These are phyloP conservation scores for Lycopodina hypogea DNA, from an alignment of 37 sponge, comb jelly and placozoan genomes.

Conservation along the genomic window DNA sequence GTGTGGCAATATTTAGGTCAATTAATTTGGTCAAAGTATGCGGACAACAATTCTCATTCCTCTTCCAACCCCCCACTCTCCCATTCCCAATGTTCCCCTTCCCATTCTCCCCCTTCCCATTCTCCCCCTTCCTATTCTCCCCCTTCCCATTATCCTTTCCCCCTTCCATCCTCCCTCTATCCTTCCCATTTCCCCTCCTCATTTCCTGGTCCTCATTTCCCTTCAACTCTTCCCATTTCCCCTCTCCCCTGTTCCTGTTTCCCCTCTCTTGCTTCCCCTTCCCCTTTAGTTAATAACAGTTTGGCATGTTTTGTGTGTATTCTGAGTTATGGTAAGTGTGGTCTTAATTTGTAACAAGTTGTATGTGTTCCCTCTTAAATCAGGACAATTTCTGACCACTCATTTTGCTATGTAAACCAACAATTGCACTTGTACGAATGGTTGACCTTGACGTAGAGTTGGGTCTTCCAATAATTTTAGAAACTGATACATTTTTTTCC, in stretches of 20 bases:
- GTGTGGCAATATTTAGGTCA: no score
- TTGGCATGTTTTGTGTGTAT: no score
- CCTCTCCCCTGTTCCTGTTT: constrained; percentile 10
- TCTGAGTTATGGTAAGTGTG: no score
- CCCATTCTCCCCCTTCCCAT: neutral
- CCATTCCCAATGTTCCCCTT: neutral
- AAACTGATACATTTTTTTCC: no score
- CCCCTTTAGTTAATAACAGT: neutral
- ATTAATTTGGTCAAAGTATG: no score
- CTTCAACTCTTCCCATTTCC: neutral
- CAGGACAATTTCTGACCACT: no score
- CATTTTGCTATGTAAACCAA: no score
- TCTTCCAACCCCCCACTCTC: constrained; percentile 7
- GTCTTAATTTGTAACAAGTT: no score
- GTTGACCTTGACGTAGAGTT: no score
- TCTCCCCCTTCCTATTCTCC: neutral
- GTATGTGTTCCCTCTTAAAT: no score
- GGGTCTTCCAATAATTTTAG: no score
- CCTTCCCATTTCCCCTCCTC: constrained; percentile 3
- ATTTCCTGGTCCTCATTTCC: neutral
- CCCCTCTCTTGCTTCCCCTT: constrained; percentile 6
- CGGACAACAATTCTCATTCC: neutral
- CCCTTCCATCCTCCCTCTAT: constrained; percentile 23
- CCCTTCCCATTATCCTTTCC: constrained; percentile 16
- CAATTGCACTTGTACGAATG: no score